Base-by-base conservation (phyloP, 2,113 vertebrate species). In the Pelvicachromis taeniatus region DNA sequence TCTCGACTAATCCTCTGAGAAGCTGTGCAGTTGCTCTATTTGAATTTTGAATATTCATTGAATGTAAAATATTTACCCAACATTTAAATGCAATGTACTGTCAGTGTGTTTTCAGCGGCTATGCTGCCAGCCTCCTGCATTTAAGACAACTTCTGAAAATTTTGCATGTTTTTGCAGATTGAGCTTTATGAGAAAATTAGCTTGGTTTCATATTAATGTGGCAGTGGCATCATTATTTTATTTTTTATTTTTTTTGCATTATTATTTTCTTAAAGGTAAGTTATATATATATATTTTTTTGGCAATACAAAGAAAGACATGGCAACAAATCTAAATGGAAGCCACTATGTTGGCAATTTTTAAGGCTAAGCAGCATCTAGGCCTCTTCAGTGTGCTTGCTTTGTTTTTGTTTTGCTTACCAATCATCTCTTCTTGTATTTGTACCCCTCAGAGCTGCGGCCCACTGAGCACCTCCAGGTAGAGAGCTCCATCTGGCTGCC, bases 401-500 rank as follows among this genome's bases (percentile, higher is more conserved):
- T 42, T 68, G n/a, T 6, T 14, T 14, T 45, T 45, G 5, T 9
- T 45, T 26, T 45, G 8, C 13, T 38, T 58, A 12, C 29, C 54
- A 2, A 85, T 33, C 26, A 50, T 9, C 19, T 23, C 16, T 17
- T 63, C 16, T 45, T 23, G 1, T 42, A 9, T 50, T 45, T 9
- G 17, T 52, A 26, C 17, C 59, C 0, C 50, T 29, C 86, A 99
- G 99, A 99, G 93, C 96, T 99, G 73, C 97, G 96, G 0, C 91
- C 96, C 2, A 99, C 99, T 0, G 97, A 99, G 90, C 97, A 98
- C 93, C 94, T 99, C 79, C 97, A 98, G 91, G 98, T 98, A 31
- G 98, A 97, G 0, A 95, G 97, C 79, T 98, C 97, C 29, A 97
- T 96, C 0, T 99, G 99, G 99, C 95, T 99, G 91, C 97, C 98